Evolutionary conservation across 2,797 vertebrate genomes (phyloP).

Genomic region (Champsocephalus esox): DNA sequence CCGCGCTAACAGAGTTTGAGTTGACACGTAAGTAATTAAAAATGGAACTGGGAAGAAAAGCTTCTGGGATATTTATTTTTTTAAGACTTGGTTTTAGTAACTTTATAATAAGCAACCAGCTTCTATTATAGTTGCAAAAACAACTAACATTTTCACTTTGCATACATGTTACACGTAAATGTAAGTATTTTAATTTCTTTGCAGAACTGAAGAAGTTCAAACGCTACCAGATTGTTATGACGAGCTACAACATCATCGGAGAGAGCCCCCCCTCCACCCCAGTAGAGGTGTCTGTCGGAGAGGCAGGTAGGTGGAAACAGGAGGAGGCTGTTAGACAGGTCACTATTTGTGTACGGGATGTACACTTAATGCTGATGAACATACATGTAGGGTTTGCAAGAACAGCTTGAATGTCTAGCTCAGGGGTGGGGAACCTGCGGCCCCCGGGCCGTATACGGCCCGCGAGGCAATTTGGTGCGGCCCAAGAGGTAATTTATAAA

Average conservation of each 20-base stretch:
- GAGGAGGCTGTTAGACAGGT: background rate
- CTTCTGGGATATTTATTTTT: background rate
- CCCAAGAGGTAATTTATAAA: too few relatives aligned
- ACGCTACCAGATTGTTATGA: constrained; percentile 93
- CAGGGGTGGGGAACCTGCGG: too few relatives aligned
- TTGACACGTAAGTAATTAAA: constrained; percentile 91
- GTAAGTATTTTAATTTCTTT: constrained; percentile 28
- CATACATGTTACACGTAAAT: background rate
- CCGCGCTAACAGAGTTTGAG: constrained; percentile 92
- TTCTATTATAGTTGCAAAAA: background rate
- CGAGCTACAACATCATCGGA: constrained; percentile 93
- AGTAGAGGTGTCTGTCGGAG: constrained; percentile 94
- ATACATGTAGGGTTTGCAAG: background rate
- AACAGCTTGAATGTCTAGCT: background rate
- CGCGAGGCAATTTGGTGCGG: too few relatives aligned
- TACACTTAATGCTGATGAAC: background rate
- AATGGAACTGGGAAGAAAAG: background rate
- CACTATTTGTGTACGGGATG: background rate
- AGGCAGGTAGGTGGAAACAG: constrained; percentile 88
- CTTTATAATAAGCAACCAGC: background rate
- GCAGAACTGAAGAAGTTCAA: constrained; percentile 94
- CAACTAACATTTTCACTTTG: background rate
- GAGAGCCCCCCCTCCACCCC: constrained; percentile 92
- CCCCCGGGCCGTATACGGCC: too few relatives aligned
- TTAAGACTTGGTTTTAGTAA: background rate